phyloP scores from a whole-genome alignment of 2,113 vertebrate species.

The Thermophis baileyi region DNA sequence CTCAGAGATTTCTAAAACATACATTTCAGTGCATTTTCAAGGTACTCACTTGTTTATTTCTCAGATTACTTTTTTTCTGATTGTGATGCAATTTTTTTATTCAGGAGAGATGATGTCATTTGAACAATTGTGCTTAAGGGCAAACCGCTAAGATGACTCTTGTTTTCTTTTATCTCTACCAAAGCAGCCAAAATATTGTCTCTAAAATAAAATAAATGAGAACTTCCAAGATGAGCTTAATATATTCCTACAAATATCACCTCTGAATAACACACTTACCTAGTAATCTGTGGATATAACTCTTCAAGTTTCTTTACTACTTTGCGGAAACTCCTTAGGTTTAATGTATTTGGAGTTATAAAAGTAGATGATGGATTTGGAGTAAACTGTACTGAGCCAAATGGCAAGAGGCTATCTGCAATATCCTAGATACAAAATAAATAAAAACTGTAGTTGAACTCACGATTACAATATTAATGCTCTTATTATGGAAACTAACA shows the following conservation, averaged over 20 bases:
- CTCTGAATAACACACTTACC: conserved; percentile 40
- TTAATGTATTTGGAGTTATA: conserved; percentile 55
- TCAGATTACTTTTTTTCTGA: not conserved
- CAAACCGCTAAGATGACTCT: conserved; percentile 64
- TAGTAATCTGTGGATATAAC: conserved; percentile 60
- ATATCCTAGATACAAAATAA: not conserved
- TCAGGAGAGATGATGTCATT: conserved; percentile 61
- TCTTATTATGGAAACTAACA: not conserved
- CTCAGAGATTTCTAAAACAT: not conserved
- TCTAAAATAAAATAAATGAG: conserved; percentile 37
- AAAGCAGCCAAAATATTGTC: conserved; percentile 60
- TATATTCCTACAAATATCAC: not conserved
- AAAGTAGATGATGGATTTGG: conserved; percentile 14
- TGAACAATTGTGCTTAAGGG: conserved; percentile 64
- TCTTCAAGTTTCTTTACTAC: conserved; percentile 62
- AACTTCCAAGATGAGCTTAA: not conserved
- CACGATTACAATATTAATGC: not conserved
- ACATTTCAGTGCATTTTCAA: not conserved
- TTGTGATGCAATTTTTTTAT: not conserved
- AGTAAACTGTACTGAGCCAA: not conserved
- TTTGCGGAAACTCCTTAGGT: conserved; percentile 67
- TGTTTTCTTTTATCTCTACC: conserved; percentile 59
- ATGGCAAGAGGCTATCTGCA: not conserved
- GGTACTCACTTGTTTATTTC: conserved; percentile 39
- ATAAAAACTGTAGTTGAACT: not conserved